These are phyloP conservation scores for Nyctalus aviator DNA, from an alignment of 2,797 vertebrate genomes.

Conservation along the genomic window DNA sequence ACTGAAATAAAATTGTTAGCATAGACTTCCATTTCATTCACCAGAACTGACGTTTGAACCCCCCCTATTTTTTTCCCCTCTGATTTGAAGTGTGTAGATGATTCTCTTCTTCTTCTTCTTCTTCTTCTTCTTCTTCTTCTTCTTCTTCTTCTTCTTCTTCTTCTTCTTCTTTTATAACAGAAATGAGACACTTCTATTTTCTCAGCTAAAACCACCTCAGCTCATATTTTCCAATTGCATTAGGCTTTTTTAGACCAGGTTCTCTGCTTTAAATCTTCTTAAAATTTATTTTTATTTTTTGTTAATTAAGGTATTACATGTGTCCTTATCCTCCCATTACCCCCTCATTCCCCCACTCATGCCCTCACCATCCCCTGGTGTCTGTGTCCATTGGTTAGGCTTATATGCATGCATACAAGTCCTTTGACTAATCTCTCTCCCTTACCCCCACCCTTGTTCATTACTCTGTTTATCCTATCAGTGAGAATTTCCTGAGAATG, in stretches of 20 bases:
- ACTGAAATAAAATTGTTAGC: neutral
- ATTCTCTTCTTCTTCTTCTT: neutral
- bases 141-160: no score
- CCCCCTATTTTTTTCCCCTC: neutral
- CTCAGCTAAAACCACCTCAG: neutral
- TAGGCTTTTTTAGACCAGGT: neutral
- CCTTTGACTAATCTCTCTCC: no score
- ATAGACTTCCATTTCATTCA: neutral
- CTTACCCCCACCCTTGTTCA: neutral
- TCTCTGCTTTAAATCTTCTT: neutral
- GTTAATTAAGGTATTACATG: no score
- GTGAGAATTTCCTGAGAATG: neutral
- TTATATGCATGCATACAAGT: no score
- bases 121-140: no score
- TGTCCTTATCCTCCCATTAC: no score
- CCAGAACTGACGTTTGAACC: neutral
- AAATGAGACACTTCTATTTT: neutral
- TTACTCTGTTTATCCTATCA: neutral
- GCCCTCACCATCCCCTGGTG: no score
- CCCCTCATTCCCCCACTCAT: no score
- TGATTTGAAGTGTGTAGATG: neutral
- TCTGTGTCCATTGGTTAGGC: no score
- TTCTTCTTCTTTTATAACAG: neutral
- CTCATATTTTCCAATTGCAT: neutral
- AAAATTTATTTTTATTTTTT: no score